Conservation (phyloP, 2,797 vertebrate species). For the Acrocephalus scirpaceus region DNA sequence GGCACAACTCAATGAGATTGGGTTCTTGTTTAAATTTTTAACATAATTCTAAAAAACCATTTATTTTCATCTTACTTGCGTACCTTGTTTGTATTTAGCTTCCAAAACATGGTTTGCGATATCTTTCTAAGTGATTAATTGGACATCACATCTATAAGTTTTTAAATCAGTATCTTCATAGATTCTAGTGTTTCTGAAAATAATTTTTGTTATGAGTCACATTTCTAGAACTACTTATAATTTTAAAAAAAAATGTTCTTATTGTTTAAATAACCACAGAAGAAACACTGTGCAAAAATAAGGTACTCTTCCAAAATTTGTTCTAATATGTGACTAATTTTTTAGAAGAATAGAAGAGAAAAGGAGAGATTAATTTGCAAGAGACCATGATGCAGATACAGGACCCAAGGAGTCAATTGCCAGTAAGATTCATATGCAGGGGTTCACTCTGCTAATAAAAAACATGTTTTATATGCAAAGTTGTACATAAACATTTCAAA, state of each 20-base stretch:
- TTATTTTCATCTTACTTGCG: neutral
- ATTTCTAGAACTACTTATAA: neutral
- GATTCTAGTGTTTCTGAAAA: neutral
- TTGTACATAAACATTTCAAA: neutral
- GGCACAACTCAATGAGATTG: neutral
- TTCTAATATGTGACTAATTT: neutral
- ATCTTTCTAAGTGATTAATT: neutral
- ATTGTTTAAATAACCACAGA: neutral
- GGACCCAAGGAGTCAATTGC: neutral
- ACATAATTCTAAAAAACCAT: neutral
- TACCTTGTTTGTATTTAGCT: neutral
- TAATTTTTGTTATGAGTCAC: neutral
- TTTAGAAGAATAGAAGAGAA: neutral
- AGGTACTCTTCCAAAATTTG: neutral
- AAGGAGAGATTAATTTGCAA: neutral
- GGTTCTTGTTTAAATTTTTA: neutral
- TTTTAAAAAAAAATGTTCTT: neutral
- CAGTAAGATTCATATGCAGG: neutral
- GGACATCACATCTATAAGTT: neutral
- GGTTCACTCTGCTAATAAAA: neutral
- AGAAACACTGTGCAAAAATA: neutral
- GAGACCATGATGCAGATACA: neutral
- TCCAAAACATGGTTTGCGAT: neutral
- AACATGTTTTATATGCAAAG: neutral
- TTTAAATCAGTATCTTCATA: neutral